Percentiles rank a stretch among this genome's conserved stretches.
Conservation (phyloP, 2,113 vertebrate genomes). For the Otolemur garnettii region DNA sequence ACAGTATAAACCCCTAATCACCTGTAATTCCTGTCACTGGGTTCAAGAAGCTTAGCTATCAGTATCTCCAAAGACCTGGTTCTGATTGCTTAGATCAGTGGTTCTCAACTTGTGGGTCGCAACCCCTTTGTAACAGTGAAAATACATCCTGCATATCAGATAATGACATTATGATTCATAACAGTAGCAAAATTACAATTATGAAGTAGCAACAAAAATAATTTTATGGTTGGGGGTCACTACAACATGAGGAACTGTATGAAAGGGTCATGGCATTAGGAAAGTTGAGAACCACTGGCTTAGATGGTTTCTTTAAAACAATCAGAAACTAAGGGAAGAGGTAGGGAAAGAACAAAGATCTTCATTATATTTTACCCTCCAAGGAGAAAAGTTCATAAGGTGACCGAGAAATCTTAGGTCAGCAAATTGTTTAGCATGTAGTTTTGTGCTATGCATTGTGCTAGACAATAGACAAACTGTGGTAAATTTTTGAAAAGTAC, state of each 20-base stretch:
- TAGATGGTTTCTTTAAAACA: not conserved
- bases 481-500: not conserved
- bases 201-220: too few species aligned
- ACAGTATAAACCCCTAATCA: conserved; percentile 59
- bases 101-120: too few species aligned
- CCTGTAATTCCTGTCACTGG: conserved; percentile 60
- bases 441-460: not conserved
- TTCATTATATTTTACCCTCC: not conserved
- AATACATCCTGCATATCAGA: too few species aligned
- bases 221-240: too few species aligned
- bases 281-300: too few species aligned
- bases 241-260: too few species aligned
- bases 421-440: not conserved
- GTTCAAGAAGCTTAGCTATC: conserved; percentile 59
- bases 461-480: not conserved
- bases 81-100: conserved; percentile 8
- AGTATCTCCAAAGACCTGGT: not conserved
- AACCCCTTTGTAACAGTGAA: too few species aligned
- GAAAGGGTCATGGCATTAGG: too few species aligned
- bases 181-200: too few species aligned
- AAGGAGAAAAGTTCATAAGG: not conserved
- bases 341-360: not conserved
- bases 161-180: too few species aligned
- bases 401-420: not conserved
- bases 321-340: not conserved